Base-by-base conservation (phyloP, 1,140 invertebrate genomes). In the Metaphire vulgaris region DNA sequence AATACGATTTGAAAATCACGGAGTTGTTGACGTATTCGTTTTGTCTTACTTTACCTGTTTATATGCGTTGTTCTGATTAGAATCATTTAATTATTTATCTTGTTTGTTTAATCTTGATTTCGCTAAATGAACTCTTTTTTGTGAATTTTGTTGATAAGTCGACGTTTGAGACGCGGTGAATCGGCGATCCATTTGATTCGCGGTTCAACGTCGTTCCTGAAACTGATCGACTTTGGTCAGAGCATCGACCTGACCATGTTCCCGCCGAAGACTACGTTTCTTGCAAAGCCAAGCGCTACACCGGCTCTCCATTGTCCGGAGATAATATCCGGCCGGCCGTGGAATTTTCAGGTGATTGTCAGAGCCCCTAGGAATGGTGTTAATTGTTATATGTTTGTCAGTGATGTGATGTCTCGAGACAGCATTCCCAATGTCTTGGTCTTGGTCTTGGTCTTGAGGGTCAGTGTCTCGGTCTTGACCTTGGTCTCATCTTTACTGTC, bases 241-340 rank as follows among this genome's bases (percentile, higher is more conserved):
- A 90, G 91, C 78, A 95, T 95, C 85, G 95, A 97, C 84, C 93
- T 97, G 91, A 90, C 88, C 65, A 84, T 93, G 69, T 94, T 93
- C 81, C 92, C 93, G 33, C 85, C 89, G 77, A 90, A 89, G 72
- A 93, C 92, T 21, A 90, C 90, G 70, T 97, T 97, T 85, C 91
- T 88, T 81, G 88, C 89, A 81, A 88, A 90, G 76, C 90, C 92
- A 69, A 89, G 89, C 73, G 92, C 92, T 12, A n/a, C n/a, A n/a
- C 90, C 91, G 82, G 90, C 90, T 41, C 93, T 94, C 81, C 91
- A 91, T 34, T 95, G 93, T 82, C 91, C 91, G 76, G 93, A 95
- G 87, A 95, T 95, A 93, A 89, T 90, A 81, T 92, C 93, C 77
- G 89, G 90, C 65, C 90, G 90, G 81, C 92, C 93, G 1, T 97